A percentile compares a stretch with the other conserved stretches of the same genome.
Evolutionary conservation across 1,140 invertebrate species (phyloP).

Genomic region (Wasmannia auropunctata): DNA sequence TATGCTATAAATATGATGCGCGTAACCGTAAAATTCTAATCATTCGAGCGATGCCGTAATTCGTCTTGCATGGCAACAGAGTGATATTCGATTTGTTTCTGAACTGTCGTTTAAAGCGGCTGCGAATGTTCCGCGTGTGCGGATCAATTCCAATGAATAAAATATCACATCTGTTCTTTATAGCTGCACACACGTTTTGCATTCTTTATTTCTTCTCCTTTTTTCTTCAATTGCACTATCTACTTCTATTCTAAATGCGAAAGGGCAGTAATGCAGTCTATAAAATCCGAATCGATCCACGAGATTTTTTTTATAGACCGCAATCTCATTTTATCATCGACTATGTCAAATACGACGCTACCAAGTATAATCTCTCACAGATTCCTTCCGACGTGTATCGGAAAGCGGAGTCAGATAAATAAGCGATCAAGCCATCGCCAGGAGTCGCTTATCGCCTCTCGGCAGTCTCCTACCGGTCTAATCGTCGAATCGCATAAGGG

Average conservation of each 20-base stretch:
- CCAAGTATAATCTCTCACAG: not conserved
- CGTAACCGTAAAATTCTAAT: slow-evolving; percentile 43
- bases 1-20: slow-evolving; percentile 14
- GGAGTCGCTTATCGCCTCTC: slow-evolving; percentile 8
- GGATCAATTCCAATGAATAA: not conserved
- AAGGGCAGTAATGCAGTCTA: too few species aligned
- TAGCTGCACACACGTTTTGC: too few species aligned
- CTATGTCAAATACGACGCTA: slow-evolving; percentile 9
- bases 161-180: too few species aligned
- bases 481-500: slow-evolving; percentile 39
- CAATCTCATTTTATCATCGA: not conserved
- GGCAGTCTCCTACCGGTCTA: slow-evolving; percentile 5
- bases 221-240: too few species aligned
- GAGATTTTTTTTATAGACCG: not conserved
- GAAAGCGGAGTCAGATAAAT: slow-evolving; percentile 9
- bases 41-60: not conserved
- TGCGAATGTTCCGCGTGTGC: not conserved
- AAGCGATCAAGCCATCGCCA: slow-evolving; percentile 33
- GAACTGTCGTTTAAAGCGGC: not conserved
- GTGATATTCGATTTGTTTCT: slow-evolving; percentile 15
- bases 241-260: too few species aligned
- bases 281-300: not conserved
- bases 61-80: not conserved
- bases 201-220: too few species aligned
- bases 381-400: not conserved